Evolutionary conservation across 2,797 vertebrate species (phyloP).

Genomic region (Pipistrellus pygmaeus): DNA sequence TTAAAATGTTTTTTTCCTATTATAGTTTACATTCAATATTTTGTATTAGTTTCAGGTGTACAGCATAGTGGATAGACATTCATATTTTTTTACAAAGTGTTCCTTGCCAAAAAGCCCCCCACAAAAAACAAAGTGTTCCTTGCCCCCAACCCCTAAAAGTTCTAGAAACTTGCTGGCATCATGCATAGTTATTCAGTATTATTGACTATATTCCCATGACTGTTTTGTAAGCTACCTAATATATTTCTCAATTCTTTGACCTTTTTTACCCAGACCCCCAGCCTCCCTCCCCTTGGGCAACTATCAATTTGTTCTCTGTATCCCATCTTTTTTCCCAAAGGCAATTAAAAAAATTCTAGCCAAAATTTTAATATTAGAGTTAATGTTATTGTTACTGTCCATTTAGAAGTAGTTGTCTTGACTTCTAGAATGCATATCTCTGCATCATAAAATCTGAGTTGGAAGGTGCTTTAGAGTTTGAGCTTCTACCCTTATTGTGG

Average conservation of each 20-base stretch:
- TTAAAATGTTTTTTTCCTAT: neutral
- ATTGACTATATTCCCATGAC: neutral
- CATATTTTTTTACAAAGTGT: neutral
- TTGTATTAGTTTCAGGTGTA: neutral
- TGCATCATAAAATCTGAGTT: conserved; percentile 2
- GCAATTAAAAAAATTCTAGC: neutral
- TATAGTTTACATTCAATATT: neutral
- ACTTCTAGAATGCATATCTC: conserved; percentile 19
- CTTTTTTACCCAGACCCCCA: neutral
- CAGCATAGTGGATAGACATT: neutral
- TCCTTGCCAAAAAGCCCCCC: neutral
- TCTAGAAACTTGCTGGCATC: neutral
- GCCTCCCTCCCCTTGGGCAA: neutral
- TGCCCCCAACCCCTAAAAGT: neutral
- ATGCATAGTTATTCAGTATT: neutral
- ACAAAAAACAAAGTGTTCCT: neutral
- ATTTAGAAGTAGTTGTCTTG: neutral
- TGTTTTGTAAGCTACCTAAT: neutral
- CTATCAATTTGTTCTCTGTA: neutral
- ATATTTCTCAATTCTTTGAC: neutral
- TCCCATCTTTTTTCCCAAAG: neutral
- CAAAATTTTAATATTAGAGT: neutral
- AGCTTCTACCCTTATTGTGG: neutral
- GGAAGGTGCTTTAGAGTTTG: neutral
- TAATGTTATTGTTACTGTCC: neutral